Evolutionary conservation across 2,797 vertebrate species (phyloP).

Genomic region (Kryptolebias ocellatus): DNA sequence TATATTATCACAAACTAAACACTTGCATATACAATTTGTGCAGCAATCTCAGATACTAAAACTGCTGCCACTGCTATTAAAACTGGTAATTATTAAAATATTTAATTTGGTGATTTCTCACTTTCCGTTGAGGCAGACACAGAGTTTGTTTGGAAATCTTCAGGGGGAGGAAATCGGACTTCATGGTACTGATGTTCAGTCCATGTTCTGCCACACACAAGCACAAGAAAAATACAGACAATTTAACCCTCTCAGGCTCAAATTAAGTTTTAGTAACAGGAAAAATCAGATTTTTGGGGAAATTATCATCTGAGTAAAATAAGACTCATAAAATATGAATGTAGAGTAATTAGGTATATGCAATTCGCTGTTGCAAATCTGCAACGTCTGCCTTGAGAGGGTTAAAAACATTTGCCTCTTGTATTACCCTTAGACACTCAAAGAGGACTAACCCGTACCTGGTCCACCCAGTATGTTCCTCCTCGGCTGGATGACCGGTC

Average conservation of each 20-base stretch:
- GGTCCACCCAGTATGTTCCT: slow-evolving; percentile 44
- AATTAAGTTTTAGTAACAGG: too few relatives aligned
- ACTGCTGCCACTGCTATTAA: too few relatives aligned
- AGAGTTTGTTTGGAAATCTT: slow-evolving; percentile 19
- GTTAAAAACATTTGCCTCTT: not conserved
- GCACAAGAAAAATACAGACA: slow-evolving; percentile 15
- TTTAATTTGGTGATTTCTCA: slow-evolving; percentile 18
- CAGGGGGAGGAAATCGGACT: slow-evolving; percentile 41
- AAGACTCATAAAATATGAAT: too few relatives aligned
- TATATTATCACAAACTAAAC: not conserved
- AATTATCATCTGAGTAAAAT: too few relatives aligned
- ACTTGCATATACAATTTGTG: too few relatives aligned
- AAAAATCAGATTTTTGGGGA: too few relatives aligned
- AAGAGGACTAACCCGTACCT: slow-evolving; percentile 37
- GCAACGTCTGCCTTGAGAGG: too few relatives aligned
- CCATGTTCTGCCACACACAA: slow-evolving; percentile 31
- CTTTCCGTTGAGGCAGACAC: slow-evolving; percentile 5
- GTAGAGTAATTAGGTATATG: too few relatives aligned
- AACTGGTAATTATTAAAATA: not conserved
- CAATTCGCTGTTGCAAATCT: too few relatives aligned
- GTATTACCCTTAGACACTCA: not conserved
- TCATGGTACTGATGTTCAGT: slow-evolving; percentile 31
- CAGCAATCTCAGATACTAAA: too few relatives aligned
- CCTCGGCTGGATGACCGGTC: not conserved
- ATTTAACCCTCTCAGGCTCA: too few relatives aligned